Conservation (phyloP, 2,888 invertebrate species). For the Notodonta ziczac region DNA sequence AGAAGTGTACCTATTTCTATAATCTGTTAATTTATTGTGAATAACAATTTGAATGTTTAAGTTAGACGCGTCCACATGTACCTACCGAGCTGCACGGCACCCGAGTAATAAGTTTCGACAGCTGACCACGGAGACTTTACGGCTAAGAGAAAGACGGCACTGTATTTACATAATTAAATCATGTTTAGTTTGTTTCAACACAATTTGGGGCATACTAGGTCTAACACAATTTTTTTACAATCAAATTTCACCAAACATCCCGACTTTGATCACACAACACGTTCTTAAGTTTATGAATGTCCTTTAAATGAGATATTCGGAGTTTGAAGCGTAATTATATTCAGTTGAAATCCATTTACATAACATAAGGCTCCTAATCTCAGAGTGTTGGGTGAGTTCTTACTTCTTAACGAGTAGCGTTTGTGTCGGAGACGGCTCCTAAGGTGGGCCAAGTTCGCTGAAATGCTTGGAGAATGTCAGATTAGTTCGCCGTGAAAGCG, state of each 20-base stretch:
- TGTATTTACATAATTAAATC: too few relatives aligned
- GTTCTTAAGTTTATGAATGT: slow-evolving; percentile 48
- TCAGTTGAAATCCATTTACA: slow-evolving; percentile 50
- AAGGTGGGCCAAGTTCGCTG: slow-evolving; percentile 2
- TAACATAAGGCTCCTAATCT: slow-evolving; percentile 38
- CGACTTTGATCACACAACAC: neutral
- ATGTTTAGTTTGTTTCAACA: too few relatives aligned
- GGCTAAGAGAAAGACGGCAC: too few relatives aligned
- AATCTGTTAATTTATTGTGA: too few relatives aligned
- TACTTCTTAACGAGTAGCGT: slow-evolving; percentile 32
- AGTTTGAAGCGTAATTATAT: slow-evolving; percentile 52
- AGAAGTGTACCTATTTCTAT: too few relatives aligned
- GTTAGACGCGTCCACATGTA: too few relatives aligned
- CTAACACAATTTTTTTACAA: too few relatives aligned
- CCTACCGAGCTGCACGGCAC: too few relatives aligned
- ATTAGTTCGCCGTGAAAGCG: slow-evolving; percentile 1
- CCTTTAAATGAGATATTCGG: slow-evolving; percentile 50
- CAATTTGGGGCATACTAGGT: too few relatives aligned
- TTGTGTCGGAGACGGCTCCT: slow-evolving; percentile 14
- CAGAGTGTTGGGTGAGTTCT: slow-evolving; percentile 24
- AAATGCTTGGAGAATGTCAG: slow-evolving; percentile 1
- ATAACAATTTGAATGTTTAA: too few relatives aligned
- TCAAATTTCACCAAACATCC: neutral
- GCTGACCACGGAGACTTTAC: too few relatives aligned
- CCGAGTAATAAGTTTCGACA: too few relatives aligned